A percentile compares a stretch with the other conserved stretches of the same genome.
phyloP scores from a whole-genome alignment of 2,113 vertebrate species.

The Equus przewalskii region DNA sequence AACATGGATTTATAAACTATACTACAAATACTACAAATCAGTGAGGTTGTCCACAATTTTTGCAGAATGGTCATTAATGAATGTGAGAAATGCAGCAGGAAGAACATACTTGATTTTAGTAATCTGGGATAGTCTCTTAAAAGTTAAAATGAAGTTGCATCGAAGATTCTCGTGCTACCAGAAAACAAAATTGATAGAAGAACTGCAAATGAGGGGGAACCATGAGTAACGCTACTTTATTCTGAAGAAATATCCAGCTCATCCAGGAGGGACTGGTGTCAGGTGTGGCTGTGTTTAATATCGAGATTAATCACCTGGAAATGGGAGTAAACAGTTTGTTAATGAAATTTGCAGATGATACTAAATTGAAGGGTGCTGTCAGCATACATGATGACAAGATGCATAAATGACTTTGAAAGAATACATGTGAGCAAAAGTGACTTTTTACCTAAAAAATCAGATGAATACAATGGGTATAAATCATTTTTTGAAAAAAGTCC shows the following conservation, averaged over 20 bases:
- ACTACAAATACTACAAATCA: constrained; percentile 46
- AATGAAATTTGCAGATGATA: constrained; percentile 70
- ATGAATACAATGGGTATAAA: neutral
- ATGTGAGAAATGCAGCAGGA: neutral
- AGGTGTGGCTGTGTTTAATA: constrained; percentile 56
- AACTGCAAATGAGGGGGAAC: constrained; percentile 33
- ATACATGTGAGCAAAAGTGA: constrained; percentile 27
- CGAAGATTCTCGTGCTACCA: constrained; percentile 40
- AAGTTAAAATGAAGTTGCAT: constrained; percentile 69
- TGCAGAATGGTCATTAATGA: constrained; percentile 44
- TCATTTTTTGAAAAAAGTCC: neutral
- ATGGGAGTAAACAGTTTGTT: constrained; percentile 64
- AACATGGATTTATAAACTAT: constrained; percentile 56
- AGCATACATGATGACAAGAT: neutral
- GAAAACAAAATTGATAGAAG: constrained; percentile 62
- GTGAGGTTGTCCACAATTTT: constrained; percentile 43
- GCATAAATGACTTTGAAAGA: constrained; percentile 35
- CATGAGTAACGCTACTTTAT: constrained; percentile 57
- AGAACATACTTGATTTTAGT: constrained; percentile 65
- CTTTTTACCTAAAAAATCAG: constrained; percentile 34
- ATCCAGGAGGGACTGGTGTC: neutral
- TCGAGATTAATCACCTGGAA: constrained; percentile 72
- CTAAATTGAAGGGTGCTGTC: constrained; percentile 46
- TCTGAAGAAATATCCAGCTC: constrained; percentile 37
- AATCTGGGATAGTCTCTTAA: constrained; percentile 28